Conservation (phyloP, 2,888 invertebrate species). For the Horisme vitalbata region DNA sequence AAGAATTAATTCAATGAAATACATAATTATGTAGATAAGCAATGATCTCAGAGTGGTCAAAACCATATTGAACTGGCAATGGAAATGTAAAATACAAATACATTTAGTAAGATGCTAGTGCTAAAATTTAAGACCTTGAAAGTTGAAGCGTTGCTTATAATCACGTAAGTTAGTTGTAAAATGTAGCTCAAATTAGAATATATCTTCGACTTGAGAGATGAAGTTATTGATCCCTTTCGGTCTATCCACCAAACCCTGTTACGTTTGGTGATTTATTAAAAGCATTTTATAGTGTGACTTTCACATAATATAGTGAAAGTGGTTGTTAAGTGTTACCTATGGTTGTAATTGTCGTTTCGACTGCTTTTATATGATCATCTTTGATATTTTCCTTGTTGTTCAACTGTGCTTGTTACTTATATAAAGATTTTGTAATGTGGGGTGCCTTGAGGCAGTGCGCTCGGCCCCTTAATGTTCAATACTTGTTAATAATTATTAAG, state of each 20-base stretch:
- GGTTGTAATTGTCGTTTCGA: constrained; percentile 47
- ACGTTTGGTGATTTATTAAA: not conserved
- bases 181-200: constrained; percentile 12
- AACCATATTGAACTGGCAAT: not conserved
- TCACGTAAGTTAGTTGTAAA: not conserved
- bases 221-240: not conserved
- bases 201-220: not conserved
- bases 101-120: not conserved
- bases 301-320: constrained; percentile 43
- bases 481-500: constrained; percentile 7
- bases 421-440: constrained; percentile 34
- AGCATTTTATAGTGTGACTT: constrained; percentile 29
- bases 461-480: constrained; percentile 34
- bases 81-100: constrained; percentile 2
- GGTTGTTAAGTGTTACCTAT: constrained; percentile 50
- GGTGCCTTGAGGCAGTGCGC: constrained; percentile 36
- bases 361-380: constrained; percentile 57
- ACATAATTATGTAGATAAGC: too few relatives aligned
- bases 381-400: constrained; percentile 49
- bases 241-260: not conserved
- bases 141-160: constrained; percentile 2
- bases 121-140: constrained; percentile 11
- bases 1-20: too few relatives aligned
- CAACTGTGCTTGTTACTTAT: constrained; percentile 50
- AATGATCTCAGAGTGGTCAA: not conserved